Evolutionary conservation across 2,888 invertebrate species (phyloP).

Genomic region (Dexiosoma caninum): DNA sequence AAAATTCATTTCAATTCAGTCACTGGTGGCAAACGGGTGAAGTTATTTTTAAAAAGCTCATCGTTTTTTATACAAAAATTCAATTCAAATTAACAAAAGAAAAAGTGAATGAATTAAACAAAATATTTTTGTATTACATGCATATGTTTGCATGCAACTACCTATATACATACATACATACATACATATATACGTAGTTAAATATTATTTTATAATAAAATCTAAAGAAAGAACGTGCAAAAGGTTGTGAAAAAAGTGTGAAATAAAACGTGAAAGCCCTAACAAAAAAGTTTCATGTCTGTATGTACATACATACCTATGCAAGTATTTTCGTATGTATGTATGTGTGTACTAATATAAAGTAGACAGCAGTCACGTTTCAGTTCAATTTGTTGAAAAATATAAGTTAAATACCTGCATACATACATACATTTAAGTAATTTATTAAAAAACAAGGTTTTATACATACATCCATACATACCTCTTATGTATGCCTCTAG

Average conservation of each 20-base stretch:
- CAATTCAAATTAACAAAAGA: conserved; percentile 31
- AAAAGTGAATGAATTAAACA: conserved; percentile 34
- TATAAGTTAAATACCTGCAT: too few species aligned
- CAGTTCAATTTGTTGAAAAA: conserved; percentile 7
- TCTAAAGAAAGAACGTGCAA: conserved; percentile 20
- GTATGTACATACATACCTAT: neutral
- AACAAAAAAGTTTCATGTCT: neutral
- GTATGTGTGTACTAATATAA: neutral
- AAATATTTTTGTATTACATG: conserved; percentile 24
- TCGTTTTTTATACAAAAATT: conserved; percentile 6
- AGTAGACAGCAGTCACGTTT: conserved; percentile 30
- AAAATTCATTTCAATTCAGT: conserved; percentile 76
- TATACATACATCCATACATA: neutral
- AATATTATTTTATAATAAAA: neutral
- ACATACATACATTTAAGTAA: neutral
- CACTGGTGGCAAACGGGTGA: conserved; percentile 70
- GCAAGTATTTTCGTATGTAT: neutral
- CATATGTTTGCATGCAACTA: neutral
- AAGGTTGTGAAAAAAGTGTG: conserved; percentile 31
- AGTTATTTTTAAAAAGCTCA: conserved; percentile 59
- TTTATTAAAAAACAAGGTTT: conserved; percentile 14
- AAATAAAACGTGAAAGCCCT: conserved; percentile 22
- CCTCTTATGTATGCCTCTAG: neutral
- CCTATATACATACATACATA: neutral
- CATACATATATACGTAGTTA: neutral